A percentile compares a stretch with the other conserved stretches of the same genome.
Evolutionary conservation across 2,113 vertebrate genomes (phyloP).

Genomic region (Silurus asotus): DNA sequence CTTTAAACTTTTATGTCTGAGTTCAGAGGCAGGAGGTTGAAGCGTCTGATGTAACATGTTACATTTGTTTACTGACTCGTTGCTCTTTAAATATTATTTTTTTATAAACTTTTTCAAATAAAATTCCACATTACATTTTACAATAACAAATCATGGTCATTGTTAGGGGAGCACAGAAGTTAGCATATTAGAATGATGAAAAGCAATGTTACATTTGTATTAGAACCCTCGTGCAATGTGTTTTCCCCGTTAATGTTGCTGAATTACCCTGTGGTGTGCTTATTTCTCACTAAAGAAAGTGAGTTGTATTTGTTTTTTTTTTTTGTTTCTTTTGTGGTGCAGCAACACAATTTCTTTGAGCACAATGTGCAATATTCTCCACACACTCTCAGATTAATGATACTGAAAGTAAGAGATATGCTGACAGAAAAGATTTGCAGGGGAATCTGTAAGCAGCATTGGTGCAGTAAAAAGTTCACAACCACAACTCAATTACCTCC

Average conservation of each 20-base stretch:
- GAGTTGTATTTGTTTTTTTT: background rate
- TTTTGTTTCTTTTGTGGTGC: background rate
- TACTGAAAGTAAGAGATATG: background rate
- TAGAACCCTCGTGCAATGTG: background rate
- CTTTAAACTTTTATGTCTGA: slow-evolving; percentile 67
- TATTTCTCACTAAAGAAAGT: background rate
- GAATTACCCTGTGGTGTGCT: background rate
- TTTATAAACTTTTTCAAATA: slow-evolving; percentile 62
- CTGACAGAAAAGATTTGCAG: background rate
- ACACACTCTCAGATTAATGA: background rate
- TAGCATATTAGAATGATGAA: background rate
- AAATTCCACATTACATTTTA: background rate
- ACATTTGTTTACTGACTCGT: slow-evolving; percentile 42
- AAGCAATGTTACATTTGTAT: background rate
- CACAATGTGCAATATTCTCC: background rate
- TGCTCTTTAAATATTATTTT: slow-evolving; percentile 64
- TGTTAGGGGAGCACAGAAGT: background rate
- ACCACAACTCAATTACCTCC: background rate
- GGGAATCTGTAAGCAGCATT: background rate
- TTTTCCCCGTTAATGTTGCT: background rate
- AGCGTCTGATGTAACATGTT: slow-evolving; percentile 63
- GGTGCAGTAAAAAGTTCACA: background rate
- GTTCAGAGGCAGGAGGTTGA: slow-evolving; percentile 56
- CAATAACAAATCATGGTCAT: background rate
- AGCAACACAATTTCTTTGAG: background rate